Conservation (phyloP, 2,113 vertebrate genomes). For the Crocuta crocuta region DNA sequence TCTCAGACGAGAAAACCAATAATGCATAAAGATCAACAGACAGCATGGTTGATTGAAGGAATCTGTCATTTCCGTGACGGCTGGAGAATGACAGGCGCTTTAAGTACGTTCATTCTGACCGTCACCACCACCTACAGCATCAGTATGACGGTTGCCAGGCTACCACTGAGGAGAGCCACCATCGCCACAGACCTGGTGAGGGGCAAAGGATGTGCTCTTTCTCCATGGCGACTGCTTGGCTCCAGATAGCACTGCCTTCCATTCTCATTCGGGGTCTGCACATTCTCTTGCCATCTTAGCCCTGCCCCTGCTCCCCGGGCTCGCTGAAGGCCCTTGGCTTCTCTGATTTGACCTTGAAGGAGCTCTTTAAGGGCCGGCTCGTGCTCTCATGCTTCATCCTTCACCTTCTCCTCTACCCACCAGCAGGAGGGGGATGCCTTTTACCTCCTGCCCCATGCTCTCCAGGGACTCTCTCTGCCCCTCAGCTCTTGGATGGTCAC, state of each 20-base stretch:
- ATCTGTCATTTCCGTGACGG: not conserved
- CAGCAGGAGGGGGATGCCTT: not conserved
- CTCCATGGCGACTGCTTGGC: not conserved
- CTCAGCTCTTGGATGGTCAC: not conserved
- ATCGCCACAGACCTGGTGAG: not conserved
- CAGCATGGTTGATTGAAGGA: not conserved
- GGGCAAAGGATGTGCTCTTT: not conserved
- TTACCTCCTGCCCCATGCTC: not conserved
- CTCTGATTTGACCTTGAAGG: not conserved
- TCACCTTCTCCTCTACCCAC: not conserved
- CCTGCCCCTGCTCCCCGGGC: not conserved
- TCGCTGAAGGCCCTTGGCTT: not conserved
- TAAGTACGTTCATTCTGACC: not conserved
- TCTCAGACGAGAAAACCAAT: not conserved
- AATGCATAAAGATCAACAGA: not conserved
- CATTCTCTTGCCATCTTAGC: not conserved
- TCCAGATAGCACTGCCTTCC: not conserved
- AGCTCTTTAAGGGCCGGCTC: not conserved
- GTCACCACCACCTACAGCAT: too few species aligned
- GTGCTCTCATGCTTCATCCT: accelerated
- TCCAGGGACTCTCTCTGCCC: not conserved
- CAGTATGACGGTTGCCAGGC: too few species aligned
- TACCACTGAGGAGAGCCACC: not conserved
- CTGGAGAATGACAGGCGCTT: not conserved
- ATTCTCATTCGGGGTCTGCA: not conserved